These are phyloP conservation scores for Chrysopilus asiliformis DNA, from an alignment of 2,888 invertebrate species.

Conservation along the genomic window DNA sequence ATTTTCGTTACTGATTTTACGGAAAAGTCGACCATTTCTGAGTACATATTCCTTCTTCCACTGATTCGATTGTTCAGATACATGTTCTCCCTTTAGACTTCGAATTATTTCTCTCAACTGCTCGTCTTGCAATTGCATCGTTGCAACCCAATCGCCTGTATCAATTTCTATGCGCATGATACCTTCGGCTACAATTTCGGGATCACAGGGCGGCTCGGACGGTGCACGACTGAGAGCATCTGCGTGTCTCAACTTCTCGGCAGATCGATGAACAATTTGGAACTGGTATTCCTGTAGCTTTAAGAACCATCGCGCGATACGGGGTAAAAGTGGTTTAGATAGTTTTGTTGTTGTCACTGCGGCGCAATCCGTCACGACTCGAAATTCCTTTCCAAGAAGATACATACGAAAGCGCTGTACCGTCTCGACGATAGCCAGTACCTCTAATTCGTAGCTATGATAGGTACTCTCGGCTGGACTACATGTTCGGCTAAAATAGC, in stretches of 20 bases:
- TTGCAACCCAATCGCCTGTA: background rate
- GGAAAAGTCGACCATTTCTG: conserved; percentile 2
- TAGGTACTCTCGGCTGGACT: conserved; percentile 24
- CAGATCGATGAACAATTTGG: conserved; percentile 14
- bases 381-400: conserved; percentile 21
- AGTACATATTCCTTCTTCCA: background rate
- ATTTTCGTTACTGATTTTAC: background rate
- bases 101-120: background rate
- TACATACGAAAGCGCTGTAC: conserved; percentile 26
- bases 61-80: background rate
- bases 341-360: conserved; percentile 21
- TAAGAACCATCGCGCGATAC: conserved; percentile 22
- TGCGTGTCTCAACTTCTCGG: conserved; percentile 22
- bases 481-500: conserved; percentile 23
- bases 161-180: background rate
- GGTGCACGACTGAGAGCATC: conserved; percentile 22
- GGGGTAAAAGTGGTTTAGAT: conserved; percentile 20
- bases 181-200: conserved; percentile 6
- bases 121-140: conserved; percentile 2
- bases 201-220: conserved; percentile 8
- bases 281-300: conserved; percentile 17
- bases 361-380: conserved; percentile 26
- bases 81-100: background rate
- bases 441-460: conserved; percentile 29
- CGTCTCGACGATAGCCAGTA: conserved; percentile 24